phyloP scores from a whole-genome alignment of 2,113 vertebrate species.

The Excalfactoria chinensis region DNA sequence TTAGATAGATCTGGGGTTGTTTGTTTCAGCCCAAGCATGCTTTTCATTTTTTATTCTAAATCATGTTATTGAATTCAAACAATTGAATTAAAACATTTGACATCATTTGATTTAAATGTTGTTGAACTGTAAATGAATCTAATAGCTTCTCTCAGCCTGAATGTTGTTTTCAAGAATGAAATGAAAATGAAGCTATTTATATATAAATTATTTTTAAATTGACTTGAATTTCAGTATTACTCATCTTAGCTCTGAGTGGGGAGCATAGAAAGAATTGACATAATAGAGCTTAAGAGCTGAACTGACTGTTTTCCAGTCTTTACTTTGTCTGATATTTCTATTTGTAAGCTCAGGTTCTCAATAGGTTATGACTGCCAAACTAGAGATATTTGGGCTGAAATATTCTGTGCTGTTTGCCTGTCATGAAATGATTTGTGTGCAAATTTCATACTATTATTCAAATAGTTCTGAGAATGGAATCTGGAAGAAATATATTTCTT shows the following conservation, averaged over 20 bases:
- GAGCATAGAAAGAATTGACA: neutral
- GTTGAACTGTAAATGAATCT: neutral
- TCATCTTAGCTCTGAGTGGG: neutral
- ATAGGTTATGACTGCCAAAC: neutral
- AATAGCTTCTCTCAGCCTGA: neutral
- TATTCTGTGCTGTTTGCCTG: neutral
- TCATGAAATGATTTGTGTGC: neutral
- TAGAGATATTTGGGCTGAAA: neutral
- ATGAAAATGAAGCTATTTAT: neutral
- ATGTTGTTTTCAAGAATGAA: neutral
- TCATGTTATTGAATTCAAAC: neutral
- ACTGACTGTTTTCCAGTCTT: neutral
- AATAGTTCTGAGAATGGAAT: neutral
- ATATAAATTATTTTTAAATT: neutral
- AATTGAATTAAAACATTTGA: neutral
- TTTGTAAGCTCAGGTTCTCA: neutral
- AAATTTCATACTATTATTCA: neutral
- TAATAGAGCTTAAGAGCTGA: neutral
- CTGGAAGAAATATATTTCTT: neutral
- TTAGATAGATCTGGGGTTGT: constrained; percentile 13
- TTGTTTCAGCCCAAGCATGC: neutral
- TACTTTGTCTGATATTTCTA: neutral
- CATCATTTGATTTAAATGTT: neutral
- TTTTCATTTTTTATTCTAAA: neutral
- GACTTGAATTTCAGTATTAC: neutral